These are phyloP conservation scores for Ailurus styani DNA, from an alignment of 2,113 vertebrate genomes.

Conservation along the genomic window DNA sequence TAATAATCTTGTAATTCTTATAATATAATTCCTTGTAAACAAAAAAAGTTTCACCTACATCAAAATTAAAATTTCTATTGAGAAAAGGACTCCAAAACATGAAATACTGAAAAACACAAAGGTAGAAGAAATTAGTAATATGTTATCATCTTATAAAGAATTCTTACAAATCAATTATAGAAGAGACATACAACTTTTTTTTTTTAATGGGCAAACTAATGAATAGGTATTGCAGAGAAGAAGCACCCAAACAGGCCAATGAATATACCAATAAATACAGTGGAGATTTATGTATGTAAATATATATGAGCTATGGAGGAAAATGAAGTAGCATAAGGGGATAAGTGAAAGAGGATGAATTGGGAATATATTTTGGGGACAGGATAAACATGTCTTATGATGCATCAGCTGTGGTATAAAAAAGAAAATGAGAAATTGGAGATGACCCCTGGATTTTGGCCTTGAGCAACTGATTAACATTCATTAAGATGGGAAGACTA, in stretches of 20 bases:
- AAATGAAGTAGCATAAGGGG: neutral
- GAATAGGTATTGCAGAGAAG: neutral
- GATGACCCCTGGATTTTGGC: neutral
- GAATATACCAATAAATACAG: neutral
- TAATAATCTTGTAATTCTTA: neutral
- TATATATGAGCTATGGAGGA: neutral
- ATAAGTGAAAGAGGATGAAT: neutral
- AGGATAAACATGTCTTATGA: neutral
- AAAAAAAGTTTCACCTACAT: neutral
- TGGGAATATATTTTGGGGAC: neutral
- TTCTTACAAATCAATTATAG: neutral
- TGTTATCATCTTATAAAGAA: neutral
- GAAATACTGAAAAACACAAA: neutral
- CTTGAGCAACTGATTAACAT: neutral
- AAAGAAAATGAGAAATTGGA: neutral
- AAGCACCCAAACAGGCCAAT: neutral
- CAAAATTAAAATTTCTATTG: neutral
- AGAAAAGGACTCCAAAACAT: neutral
- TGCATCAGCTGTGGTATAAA: neutral
- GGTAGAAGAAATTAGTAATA: neutral
- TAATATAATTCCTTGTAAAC: neutral
- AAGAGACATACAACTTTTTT: neutral
- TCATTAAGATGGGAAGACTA: neutral
- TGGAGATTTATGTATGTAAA: neutral
- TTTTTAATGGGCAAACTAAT: neutral